These are phyloP conservation scores for Neocrepidodera transversa DNA, from an alignment of 2,888 invertebrate genomes.

Conservation along the genomic window DNA sequence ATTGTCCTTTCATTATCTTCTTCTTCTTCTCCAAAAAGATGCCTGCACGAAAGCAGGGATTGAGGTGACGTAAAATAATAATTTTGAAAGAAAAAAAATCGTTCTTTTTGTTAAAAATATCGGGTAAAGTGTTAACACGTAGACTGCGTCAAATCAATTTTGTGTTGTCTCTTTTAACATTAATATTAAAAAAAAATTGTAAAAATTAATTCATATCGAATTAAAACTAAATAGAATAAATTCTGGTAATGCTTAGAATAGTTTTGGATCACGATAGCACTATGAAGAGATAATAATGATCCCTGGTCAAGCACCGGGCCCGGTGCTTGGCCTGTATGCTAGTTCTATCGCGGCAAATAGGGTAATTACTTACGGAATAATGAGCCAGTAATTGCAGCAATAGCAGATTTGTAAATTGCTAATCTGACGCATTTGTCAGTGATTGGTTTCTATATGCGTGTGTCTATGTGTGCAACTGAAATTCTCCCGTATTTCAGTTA, in stretches of 20 bases:
- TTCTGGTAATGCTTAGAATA: background rate
- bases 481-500: constrained; percentile 40
- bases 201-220: no score
- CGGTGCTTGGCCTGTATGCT: constrained; percentile 3
- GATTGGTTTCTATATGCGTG: constrained; percentile 53
- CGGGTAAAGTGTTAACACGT: no score
- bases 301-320: constrained; percentile 23
- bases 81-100: no score
- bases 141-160: no score
- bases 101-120: no score
- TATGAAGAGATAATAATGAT: constrained; percentile 30
- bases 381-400: constrained; percentile 62
- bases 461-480: constrained; percentile 38
- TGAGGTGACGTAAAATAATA: no score
- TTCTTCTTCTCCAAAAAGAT: no score
- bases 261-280: constrained; percentile 34
- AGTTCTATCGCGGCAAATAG: constrained; percentile 47
- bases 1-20: no score
- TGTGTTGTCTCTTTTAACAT: no score
- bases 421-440: constrained; percentile 61
- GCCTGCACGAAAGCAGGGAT: no score
- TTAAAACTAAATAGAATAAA: background rate
- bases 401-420: constrained; percentile 62
- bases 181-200: no score
- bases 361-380: constrained; percentile 62